Percentiles rank a stretch among this genome's conserved stretches.
These are phyloP conservation scores for Callyntrura sp. DNA, from an alignment of 2,888 invertebrate genomes.

Conservation along the genomic window DNA sequence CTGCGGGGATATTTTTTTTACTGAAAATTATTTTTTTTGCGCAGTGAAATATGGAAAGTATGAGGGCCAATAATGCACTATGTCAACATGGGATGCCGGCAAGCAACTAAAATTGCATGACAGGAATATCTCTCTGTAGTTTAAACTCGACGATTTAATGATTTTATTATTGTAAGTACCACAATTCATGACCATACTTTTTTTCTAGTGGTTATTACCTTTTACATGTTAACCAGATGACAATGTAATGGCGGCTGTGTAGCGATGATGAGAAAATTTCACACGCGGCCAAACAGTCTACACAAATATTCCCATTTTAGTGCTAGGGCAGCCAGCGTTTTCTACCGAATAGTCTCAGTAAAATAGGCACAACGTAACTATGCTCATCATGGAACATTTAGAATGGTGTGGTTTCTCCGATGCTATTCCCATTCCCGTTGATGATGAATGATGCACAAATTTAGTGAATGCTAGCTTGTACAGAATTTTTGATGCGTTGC, in stretches of 20 bases:
- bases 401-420: not conserved
- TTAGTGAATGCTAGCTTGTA: not conserved
- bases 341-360: not conserved
- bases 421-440: not conserved
- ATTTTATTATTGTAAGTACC: too few relatives aligned
- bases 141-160: too few relatives aligned
- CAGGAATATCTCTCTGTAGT: too few relatives aligned
- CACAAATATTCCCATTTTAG: conserved; percentile 22
- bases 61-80: too few relatives aligned
- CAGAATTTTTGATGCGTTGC: not conserved
- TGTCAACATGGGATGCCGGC: too few relatives aligned
- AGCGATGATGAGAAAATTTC: conserved; percentile 66
- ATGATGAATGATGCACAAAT: conserved; percentile 2
- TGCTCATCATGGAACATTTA: not conserved
- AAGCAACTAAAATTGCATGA: too few relatives aligned
- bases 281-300: conserved; percentile 67
- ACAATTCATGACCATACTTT: too few relatives aligned
- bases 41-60: not conserved
- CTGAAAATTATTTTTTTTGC: too few relatives aligned
- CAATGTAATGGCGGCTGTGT: too few relatives aligned
- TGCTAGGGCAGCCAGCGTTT: not conserved
- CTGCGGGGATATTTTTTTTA: not conserved
- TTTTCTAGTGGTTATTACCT: not conserved
- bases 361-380: not conserved
- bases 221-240: too few relatives aligned